phyloP scores from a whole-genome alignment of 2,888 invertebrate species.

The Sicus ferrugineus region DNA sequence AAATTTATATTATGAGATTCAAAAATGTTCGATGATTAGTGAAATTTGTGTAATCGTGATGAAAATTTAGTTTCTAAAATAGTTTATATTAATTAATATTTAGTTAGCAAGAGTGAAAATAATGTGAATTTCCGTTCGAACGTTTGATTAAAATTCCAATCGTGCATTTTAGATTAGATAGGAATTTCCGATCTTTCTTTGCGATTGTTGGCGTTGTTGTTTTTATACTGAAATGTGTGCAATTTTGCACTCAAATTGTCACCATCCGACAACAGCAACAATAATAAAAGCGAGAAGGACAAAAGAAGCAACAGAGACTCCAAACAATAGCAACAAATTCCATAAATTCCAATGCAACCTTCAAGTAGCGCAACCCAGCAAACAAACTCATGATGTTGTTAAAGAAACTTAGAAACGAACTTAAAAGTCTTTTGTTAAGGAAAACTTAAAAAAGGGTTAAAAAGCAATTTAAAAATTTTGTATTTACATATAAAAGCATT shows the following conservation, averaged over 20 bases:
- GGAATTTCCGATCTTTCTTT: conserved; percentile 16
- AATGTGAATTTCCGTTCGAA: background rate
- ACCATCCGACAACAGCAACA: conserved; percentile 25
- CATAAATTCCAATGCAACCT: conserved; percentile 22
- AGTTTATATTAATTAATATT: too few relatives aligned
- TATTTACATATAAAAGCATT: too few relatives aligned
- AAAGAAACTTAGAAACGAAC: too few relatives aligned
- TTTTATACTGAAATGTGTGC: conserved; percentile 31
- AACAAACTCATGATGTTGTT: too few relatives aligned
- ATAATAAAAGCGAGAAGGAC: background rate
- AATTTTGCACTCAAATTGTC: conserved; percentile 37
- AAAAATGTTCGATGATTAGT: background rate
- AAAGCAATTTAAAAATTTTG: too few relatives aligned
- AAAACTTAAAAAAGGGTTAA: too few relatives aligned
- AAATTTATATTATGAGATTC: background rate
- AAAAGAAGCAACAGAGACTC: background rate
- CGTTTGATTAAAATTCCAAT: conserved; percentile 34
- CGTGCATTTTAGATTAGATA: background rate
- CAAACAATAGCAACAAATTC: conserved; percentile 10
- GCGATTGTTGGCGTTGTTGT: conserved; percentile 27
- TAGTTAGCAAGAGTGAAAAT: background rate
- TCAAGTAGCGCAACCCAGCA: too few relatives aligned
- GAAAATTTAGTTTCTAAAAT: background rate
- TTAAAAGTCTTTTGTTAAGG: too few relatives aligned
- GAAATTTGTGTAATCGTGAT: background rate